These are phyloP conservation scores for Heteromurus nitidus DNA, from an alignment of 2,888 invertebrate genomes.

Conservation along the genomic window DNA sequence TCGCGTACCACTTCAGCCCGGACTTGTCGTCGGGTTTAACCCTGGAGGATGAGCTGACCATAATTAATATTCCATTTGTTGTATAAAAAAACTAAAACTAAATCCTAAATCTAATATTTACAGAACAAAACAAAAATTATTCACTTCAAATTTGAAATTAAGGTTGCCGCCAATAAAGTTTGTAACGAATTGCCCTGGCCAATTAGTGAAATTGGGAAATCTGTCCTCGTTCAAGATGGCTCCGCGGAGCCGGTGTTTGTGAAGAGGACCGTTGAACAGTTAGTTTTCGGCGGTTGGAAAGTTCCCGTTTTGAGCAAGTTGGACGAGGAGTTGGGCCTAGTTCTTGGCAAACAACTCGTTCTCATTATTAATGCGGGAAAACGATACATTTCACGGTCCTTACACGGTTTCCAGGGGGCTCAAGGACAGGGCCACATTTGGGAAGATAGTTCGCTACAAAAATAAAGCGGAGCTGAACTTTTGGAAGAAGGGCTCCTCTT, in stretches of 20 bases:
- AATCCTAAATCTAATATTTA: neutral
- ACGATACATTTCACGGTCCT: conserved; percentile 49
- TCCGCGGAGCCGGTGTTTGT: conserved; percentile 54
- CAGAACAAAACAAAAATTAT: neutral
- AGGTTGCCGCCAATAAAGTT: conserved; percentile 34
- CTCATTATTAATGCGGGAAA: conserved; percentile 23
- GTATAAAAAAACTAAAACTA: conserved; percentile 8
- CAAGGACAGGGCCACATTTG: conserved; percentile 16
- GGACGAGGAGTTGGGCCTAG: conserved; percentile 38
- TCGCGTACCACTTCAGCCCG: conserved; percentile 34
- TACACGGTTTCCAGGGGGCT: conserved; percentile 57
- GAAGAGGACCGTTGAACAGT: conserved; percentile 50
- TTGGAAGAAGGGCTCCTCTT: conserved; percentile 14
- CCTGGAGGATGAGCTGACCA: conserved; percentile 29
- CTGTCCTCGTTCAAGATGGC: conserved; percentile 1
- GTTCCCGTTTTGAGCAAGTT: conserved; percentile 59
- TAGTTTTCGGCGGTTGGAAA: conserved; percentile 61
- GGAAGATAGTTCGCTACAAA: neutral
- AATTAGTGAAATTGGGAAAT: neutral
- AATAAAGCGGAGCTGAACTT: conserved; percentile 2
- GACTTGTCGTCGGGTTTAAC: conserved; percentile 24
- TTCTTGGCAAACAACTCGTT: conserved; percentile 61
- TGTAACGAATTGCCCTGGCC: conserved; percentile 29
- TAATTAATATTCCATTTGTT: conserved; percentile 55
- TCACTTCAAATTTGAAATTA: neutral